Base-by-base conservation (phyloP, 2,888 invertebrate genomes). In the Entomobrya multifasciata region DNA sequence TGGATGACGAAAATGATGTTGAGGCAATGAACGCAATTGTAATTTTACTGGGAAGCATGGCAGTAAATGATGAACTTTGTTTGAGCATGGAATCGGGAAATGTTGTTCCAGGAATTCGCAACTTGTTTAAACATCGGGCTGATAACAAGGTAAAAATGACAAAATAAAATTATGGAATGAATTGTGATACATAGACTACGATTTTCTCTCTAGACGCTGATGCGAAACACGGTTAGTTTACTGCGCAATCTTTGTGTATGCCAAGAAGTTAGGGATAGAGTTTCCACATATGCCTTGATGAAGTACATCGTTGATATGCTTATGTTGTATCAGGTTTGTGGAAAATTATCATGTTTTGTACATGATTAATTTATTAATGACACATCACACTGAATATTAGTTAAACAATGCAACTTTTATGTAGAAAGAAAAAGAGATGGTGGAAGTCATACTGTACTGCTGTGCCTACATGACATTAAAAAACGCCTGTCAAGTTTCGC, bases 11-110 rank as follows among this genome's bases (percentile, higher is more conserved):
- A 57, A 57, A 44, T 3, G 88, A 88, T 44, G 88, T 77, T 10
- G 77, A 65, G n/a, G 89, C 90, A 11, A 52, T 88, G 17, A 91
- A 90, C 76, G 60, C 91, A 0, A 79, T 90, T 8, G 83, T 91
- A 1, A 67, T 89, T 6, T 20, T 89, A 6, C 74, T 91, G 55
- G 83, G 76, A 47, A 87, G 87, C 4, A 87, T 91, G 86, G 90
- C 90, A 11, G 62, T 84, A 13, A 87, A 67, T 22, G 89, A 89
- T 47, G 86, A 90, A 8, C 70, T 88, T 36, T 86, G 89, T 57
- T 47, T 80, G 11, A 76, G 60, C 5, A 89, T 91, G 3, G 88
- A 89, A 1, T 22, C 62, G 0, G 86, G 81, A n/a, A 88, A 88
- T 55, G 82, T 84, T n/a, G 60, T 90, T 22, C 78, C 67, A 22